phyloP scores from a whole-genome alignment of 2,888 invertebrate genomes.

The Lithophane socia region DNA sequence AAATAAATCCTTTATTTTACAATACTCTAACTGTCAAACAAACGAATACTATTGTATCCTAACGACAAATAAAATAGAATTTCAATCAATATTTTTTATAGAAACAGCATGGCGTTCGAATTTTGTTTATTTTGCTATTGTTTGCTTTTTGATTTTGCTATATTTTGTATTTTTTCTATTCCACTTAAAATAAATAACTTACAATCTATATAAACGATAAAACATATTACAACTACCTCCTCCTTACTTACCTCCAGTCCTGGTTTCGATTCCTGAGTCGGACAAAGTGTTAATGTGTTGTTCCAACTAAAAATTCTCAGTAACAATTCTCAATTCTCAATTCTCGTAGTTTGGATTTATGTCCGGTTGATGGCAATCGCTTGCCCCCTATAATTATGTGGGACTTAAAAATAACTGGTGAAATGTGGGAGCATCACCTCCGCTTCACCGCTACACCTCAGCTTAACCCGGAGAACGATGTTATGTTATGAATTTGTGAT shows the following conservation, averaged over 20 bases:
- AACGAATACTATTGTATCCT: background rate
- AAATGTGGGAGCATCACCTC: too few species aligned
- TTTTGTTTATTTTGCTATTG: slow-evolving; percentile 19
- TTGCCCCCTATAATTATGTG: background rate
- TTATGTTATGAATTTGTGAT: too few species aligned
- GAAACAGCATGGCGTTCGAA: slow-evolving; percentile 10
- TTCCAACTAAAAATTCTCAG: background rate
- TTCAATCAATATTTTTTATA: slow-evolving; percentile 9
- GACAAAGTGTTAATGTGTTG: background rate
- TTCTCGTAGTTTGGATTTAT: background rate
- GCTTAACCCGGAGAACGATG: too few species aligned
- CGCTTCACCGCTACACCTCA: too few species aligned
- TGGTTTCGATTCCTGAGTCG: background rate
- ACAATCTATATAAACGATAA: background rate
- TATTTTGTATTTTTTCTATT: background rate
- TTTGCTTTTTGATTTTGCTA: slow-evolving; percentile 18
- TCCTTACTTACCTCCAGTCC: too few species aligned
- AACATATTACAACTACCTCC: background rate
- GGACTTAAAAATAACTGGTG: background rate
- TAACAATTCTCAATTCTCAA: too few species aligned
- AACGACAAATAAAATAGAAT: slow-evolving; percentile 17
- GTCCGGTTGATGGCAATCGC: too few species aligned
- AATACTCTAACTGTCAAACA: background rate
- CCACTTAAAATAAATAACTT: background rate
- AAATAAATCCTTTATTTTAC: background rate